Percentiles rank a stretch among this genome's conserved stretches.
phyloP scores from a whole-genome alignment of 2,888 invertebrate species.

The Pollenia labialis region DNA sequence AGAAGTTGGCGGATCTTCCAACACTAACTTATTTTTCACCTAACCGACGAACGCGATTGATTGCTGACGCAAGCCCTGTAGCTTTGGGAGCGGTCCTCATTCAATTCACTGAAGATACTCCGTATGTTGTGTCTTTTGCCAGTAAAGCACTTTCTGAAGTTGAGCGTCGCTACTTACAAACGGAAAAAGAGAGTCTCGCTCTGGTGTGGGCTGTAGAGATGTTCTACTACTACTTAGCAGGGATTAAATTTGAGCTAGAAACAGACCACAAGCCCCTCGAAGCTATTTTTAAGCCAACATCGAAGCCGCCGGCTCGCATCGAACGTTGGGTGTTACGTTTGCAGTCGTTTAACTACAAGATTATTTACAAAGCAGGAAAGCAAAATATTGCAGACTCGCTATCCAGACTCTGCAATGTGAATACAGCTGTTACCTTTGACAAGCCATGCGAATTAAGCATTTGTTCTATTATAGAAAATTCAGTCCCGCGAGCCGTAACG shows the following conservation, averaged over 20 bases:
- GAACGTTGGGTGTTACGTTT: slow-evolving; percentile 48
- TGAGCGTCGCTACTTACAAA: slow-evolving; percentile 76
- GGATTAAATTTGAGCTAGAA: slow-evolving; percentile 65
- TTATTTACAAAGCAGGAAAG: slow-evolving; percentile 56
- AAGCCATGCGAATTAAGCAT: no score
- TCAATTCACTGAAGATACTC: slow-evolving; percentile 72
- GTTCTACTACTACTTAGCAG: slow-evolving; percentile 67
- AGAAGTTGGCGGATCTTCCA: no score
- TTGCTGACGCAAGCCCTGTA: no score
- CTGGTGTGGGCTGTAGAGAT: no score
- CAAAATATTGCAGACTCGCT: no score
- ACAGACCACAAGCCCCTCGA: slow-evolving; percentile 72
- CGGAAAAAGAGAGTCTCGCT: no score
- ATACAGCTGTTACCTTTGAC: slow-evolving; percentile 6
- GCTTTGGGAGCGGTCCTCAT: slow-evolving; percentile 62
- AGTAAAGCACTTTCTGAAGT: slow-evolving; percentile 78
- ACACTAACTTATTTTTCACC: no score
- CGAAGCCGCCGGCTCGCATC: slow-evolving; percentile 64
- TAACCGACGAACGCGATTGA: no score
- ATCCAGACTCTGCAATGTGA: slow-evolving; percentile 53
- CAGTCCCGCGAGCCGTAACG: background rate
- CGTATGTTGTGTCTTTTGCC: slow-evolving; percentile 51
- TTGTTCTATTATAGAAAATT: no score
- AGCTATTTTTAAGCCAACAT: slow-evolving; percentile 72
- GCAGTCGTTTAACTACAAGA: slow-evolving; percentile 37